phyloP scores from a whole-genome alignment of 1,140 invertebrate genomes.

The Mycetomoellerius zeteki region DNA sequence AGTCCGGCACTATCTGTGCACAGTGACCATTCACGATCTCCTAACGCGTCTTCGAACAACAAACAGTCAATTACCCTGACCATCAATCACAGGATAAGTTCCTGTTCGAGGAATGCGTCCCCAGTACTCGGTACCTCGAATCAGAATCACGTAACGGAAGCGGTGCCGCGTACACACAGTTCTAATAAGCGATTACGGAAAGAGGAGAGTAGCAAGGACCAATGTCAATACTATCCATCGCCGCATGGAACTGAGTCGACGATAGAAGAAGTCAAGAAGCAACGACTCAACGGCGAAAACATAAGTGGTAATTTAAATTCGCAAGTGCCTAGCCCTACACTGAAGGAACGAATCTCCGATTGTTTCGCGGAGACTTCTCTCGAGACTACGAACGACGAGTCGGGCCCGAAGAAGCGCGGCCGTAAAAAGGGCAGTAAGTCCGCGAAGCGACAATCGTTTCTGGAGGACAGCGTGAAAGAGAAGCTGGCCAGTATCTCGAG shows the following conservation, averaged over 20 bases:
- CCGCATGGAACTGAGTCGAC: conserved; percentile 60
- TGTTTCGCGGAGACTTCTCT: conserved; percentile 73
- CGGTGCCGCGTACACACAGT: conserved; percentile 89
- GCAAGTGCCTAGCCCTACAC: conserved; percentile 86
- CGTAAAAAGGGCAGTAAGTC: conserved; percentile 91
- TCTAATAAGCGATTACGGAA: conserved; percentile 89
- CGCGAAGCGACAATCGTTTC: conserved; percentile 85
- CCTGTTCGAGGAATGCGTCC: conserved; percentile 66
- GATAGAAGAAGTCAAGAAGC: conserved; percentile 78
- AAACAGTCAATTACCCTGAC: conserved; percentile 77
- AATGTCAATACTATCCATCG: conserved; percentile 51
- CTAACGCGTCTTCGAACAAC: conserved; percentile 80
- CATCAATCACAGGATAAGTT: conserved; percentile 82
- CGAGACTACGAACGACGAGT: conserved; percentile 70
- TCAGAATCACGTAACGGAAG: conserved; percentile 84
- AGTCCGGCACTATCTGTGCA: conserved; percentile 83
- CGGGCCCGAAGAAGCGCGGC: conserved; percentile 89
- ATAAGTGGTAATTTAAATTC: conserved; percentile 81
- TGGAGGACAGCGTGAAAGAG: conserved; percentile 89
- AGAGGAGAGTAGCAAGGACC: conserved; percentile 81
- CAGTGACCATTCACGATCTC: conserved; percentile 84
- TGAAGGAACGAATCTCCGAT: conserved; percentile 73
- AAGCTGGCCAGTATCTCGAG: conserved; percentile 89
- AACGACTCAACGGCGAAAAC: conserved; percentile 85
- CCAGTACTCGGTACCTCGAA: conserved; percentile 74